phyloP scores from a whole-genome alignment of 2,797 vertebrate genomes.

The Coccyzus lansbergi region DNA sequence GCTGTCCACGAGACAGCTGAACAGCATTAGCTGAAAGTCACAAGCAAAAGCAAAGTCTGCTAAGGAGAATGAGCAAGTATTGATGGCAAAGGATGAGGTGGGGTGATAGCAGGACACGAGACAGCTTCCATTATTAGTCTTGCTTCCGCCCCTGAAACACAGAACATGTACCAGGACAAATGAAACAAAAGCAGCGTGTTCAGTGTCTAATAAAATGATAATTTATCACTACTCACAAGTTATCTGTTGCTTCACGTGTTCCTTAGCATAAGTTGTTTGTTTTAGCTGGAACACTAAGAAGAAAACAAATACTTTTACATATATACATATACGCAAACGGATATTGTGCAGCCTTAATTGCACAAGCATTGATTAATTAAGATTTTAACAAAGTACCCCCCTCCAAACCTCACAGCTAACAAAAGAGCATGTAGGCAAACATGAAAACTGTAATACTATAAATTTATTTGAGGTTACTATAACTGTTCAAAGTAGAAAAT shows the following conservation, averaged over 20 bases:
- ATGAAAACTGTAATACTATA: background rate
- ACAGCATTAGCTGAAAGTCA: constrained; percentile 14
- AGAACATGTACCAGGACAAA: background rate
- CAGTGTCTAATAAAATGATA: background rate
- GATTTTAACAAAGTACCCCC: background rate
- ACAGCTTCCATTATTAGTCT: constrained; percentile 10
- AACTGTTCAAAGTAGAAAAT: background rate
- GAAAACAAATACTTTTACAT: constrained; percentile 18
- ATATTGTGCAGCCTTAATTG: background rate
- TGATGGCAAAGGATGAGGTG: constrained; percentile 41
- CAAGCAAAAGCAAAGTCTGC: constrained; percentile 54
- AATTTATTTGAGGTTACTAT: background rate
- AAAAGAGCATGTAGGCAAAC: background rate
- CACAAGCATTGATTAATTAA: background rate
- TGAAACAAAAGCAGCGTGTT: constrained; percentile 15
- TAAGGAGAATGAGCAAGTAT: constrained; percentile 42
- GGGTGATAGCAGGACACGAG: constrained; percentile 58
- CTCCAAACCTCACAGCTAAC: background rate
- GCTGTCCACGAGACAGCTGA: constrained; percentile 63
- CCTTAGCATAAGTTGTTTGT: constrained; percentile 68
- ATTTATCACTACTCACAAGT: constrained; percentile 75
- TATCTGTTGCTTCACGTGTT: constrained; percentile 71
- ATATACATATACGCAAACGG: background rate
- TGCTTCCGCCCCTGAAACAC: constrained; percentile 18
- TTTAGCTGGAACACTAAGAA: constrained; percentile 78